These are phyloP conservation scores for Leptopilina myrica DNA, from an alignment of 2,888 invertebrate genomes.

Conservation along the genomic window DNA sequence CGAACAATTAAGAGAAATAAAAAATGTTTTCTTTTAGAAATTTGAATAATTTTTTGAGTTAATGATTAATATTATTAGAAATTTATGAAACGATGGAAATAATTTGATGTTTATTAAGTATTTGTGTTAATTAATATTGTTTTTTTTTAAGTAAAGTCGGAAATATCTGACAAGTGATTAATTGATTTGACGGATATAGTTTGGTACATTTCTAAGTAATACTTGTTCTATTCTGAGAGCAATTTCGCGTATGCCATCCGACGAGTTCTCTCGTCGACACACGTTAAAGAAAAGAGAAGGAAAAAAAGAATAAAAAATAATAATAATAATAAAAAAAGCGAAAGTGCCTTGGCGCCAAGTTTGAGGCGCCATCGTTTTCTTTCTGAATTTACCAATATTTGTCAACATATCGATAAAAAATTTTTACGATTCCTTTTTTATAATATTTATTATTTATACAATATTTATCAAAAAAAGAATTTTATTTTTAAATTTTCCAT, in stretches of 20 bases:
- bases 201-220: slow-evolving; percentile 25
- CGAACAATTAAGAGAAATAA: too few species aligned
- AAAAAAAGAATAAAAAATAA: slow-evolving; percentile 41
- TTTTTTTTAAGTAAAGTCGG: background rate
- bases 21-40: too few species aligned
- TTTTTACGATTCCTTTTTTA: too few species aligned
- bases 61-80: too few species aligned
- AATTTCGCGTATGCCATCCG: slow-evolving; percentile 47
- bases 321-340: slow-evolving; percentile 45
- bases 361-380: slow-evolving; percentile 47
- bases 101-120: background rate
- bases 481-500: background rate
- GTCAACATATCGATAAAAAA: background rate
- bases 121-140: background rate
- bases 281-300: slow-evolving; percentile 41
- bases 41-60: too few species aligned
- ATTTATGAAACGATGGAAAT: too few species aligned
- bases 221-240: slow-evolving; percentile 50
- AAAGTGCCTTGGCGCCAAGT: slow-evolving; percentile 51
- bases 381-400: slow-evolving; percentile 37
- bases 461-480: too few species aligned
- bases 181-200: slow-evolving; percentile 19
- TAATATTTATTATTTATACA: too few species aligned
- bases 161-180: slow-evolving; percentile 18
- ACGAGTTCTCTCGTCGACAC: slow-evolving; percentile 49